Evolutionary conservation across 2,113 vertebrate species (phyloP), one percentile per base, ranked within the genome.

Genomic region (Eulemur rufifrons): DNA sequence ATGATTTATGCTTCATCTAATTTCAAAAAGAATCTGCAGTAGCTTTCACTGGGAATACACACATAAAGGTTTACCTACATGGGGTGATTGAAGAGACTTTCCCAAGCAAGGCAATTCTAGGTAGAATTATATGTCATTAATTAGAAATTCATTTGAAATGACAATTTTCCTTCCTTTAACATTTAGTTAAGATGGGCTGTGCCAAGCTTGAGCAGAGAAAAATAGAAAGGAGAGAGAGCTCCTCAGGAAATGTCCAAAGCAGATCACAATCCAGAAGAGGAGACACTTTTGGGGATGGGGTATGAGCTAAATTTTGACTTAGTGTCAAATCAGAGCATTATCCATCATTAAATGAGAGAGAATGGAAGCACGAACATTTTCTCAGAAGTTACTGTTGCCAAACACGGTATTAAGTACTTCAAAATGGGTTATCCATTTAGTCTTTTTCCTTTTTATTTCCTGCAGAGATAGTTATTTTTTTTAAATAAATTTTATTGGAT

Each of bases 1-100:
- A 86, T 93, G 50, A 86, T 68, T 86, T 89, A 84, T 92, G 56
- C 37, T 87, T 92, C 37, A 95, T 32, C 66, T 78, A 45, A 81
- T 87, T 94, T 66, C 32, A 52, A 76, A 84, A 86, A 78, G 66
- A 42, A 59, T 64, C 23, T 56, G 25, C 86, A 76, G 68, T 83
- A 39, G 34, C 50, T 80, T 20, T 52, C 37, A 45, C 73, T 83
- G 77, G n/a, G 37, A 91, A 95, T 63, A 52, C 11, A 80, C 6
- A 74, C 39, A 42, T 8, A 47, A 47, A 91, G 69, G 3, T 23
- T 81, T 20, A n/a, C 17, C 27, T 68, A 20, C 2, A 14, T 27
- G 5, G 14, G 74, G 0, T 42, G 34, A 56, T 34, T 82, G 20
- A 78, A 86, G 47, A 95, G 13, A 73, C 15, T 77, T 77, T 11